Conservation (phyloP, 2,797 vertebrate genomes). For the Arremon brunneinucha region DNA sequence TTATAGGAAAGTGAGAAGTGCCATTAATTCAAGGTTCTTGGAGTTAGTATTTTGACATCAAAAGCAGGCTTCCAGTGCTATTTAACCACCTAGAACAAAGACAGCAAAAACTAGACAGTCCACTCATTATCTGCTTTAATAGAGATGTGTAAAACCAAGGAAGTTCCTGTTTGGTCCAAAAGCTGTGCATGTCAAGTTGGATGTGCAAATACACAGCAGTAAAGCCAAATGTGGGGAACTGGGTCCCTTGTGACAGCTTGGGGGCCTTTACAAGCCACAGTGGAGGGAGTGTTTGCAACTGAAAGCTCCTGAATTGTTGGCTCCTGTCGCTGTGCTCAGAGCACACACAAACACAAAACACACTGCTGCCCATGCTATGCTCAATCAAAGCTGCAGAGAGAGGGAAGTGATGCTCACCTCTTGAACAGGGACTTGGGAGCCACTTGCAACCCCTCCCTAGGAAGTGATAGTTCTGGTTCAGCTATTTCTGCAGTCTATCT, state of each 20-base stretch:
- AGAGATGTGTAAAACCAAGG: background rate
- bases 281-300: background rate
- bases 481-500: background rate
- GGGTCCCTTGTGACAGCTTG: background rate
- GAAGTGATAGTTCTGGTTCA: background rate
- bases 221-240: background rate
- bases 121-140: background rate
- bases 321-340: background rate
- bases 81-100: background rate
- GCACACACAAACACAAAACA: background rate
- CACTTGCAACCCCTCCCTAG: background rate
- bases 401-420: background rate
- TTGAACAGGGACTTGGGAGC: background rate
- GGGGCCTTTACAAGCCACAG: background rate
- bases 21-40: background rate
- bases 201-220: background rate
- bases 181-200: rapidly evolving
- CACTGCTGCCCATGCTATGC: background rate
- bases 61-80: background rate
- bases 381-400: background rate
- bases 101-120: background rate
- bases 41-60: background rate
- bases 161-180: background rate
- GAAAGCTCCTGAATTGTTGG: background rate
- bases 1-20: background rate